These are phyloP conservation scores for Neosalanx taihuensis DNA, from an alignment of 2,797 vertebrate genomes.

Conservation along the genomic window DNA sequence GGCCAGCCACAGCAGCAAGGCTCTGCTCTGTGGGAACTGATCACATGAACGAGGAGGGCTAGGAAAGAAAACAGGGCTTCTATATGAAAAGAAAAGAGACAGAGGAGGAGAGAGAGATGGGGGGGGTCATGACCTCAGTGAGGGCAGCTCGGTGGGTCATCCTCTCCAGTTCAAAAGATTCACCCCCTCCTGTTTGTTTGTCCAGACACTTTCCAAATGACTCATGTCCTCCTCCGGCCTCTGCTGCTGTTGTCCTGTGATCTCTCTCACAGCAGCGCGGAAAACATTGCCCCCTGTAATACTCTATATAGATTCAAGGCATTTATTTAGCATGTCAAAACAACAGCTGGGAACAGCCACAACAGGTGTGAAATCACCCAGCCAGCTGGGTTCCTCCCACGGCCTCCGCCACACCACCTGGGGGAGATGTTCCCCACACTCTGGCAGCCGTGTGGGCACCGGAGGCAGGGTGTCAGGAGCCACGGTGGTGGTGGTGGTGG, in stretches of 20 bases:
- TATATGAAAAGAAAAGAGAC: neutral
- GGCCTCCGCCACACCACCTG: neutral
- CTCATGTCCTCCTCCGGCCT: slow-evolving; percentile 32
- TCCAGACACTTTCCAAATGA: slow-evolving; percentile 33
- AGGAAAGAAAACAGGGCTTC: neutral
- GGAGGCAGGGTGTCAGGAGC: neutral
- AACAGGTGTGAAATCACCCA: neutral
- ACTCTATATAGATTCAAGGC: no score
- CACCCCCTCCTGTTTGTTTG: no score
- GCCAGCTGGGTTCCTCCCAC: neutral
- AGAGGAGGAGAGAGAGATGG: no score
- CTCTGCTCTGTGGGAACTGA: no score
- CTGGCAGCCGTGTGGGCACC: neutral
- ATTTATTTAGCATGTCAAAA: no score
- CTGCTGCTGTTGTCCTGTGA: slow-evolving; percentile 13
- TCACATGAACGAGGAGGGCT: no score
- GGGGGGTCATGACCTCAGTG: neutral
- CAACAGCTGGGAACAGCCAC: neutral
- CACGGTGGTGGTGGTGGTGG: neutral
- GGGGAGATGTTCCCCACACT: no score
- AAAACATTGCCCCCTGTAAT: slow-evolving; percentile 3
- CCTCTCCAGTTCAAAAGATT: neutral
- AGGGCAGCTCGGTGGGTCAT: neutral
- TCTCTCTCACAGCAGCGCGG: slow-evolving; percentile 30
- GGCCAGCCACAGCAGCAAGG: neutral